Evolutionary conservation across 2,797 vertebrate genomes (phyloP).

Genomic region (Acrossocheilus wenchowensis): DNA sequence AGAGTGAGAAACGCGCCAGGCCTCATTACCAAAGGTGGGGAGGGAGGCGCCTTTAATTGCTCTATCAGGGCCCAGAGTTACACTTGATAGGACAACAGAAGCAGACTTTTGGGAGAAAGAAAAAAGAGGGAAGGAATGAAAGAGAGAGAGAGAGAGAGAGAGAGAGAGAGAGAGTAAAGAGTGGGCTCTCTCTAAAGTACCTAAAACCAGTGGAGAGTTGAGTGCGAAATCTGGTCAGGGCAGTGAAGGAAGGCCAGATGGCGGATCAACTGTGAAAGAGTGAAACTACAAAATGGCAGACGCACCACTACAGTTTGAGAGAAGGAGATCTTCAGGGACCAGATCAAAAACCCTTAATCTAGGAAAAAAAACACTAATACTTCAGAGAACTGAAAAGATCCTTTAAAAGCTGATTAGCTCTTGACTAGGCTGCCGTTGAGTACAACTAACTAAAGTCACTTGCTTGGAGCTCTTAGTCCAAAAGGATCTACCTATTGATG

Average conservation of each 20-base stretch:
- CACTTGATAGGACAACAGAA: conserved; percentile 99
- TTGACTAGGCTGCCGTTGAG: conserved; percentile 12
- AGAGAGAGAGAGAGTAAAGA: conserved; percentile 36
- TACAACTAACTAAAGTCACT: conserved; percentile 36
- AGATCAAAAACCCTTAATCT: conserved; percentile 42
- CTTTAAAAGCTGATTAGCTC: conserved; percentile 40
- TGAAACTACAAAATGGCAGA: conserved; percentile 39
- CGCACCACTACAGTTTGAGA: background rate
- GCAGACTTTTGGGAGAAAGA: conserved; percentile 69
- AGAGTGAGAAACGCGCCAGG: conserved; percentile 99
- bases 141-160: background rate
- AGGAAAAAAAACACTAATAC: conserved; percentile 11
- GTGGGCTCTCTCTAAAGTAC: conserved; percentile 12
- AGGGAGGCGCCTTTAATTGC: conserved; percentile 95
- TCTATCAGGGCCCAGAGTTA: conserved; percentile 99
- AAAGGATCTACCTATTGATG: conserved; percentile 37
- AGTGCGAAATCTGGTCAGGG: conserved; percentile 31
- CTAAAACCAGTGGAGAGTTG: conserved; percentile 51
- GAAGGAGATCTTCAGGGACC: conserved; percentile 27
- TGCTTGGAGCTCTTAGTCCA: conserved; percentile 41
- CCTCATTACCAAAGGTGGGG: conserved; percentile 99
- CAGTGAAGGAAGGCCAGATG: conserved; percentile 25
- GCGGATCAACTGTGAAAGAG: conserved; percentile 28
- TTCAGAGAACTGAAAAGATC: conserved; percentile 34
- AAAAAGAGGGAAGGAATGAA: conserved; percentile 59